phyloP scores from a whole-genome alignment of 2,888 invertebrate genomes.

The Harpalus rubripes region DNA sequence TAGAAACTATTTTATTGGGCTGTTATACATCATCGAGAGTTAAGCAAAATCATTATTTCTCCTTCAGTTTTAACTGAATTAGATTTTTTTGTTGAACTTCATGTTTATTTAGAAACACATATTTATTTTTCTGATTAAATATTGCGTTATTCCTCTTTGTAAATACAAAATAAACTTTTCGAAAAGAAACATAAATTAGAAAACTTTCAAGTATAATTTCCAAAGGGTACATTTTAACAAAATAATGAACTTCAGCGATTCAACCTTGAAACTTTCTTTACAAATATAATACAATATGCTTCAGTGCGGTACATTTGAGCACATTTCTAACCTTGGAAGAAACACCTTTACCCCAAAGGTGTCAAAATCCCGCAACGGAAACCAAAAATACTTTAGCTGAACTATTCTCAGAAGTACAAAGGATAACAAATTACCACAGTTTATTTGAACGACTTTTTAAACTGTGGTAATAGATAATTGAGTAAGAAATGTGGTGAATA shows the following conservation, averaged over 20 bases:
- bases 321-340: background rate
- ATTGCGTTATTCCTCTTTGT: background rate
- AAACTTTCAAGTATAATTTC: constrained; percentile 10
- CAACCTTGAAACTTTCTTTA: constrained; percentile 26
- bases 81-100: no score
- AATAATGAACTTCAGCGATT: constrained; percentile 15
- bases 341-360: background rate
- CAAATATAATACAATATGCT: no score
- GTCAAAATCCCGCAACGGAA: background rate
- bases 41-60: no score
- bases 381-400: constrained; percentile 9
- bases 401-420: background rate
- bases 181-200: background rate
- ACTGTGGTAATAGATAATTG: no score
- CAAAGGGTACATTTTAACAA: constrained; percentile 27
- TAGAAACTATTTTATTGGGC: no score
- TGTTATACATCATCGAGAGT: no score
- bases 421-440: background rate
- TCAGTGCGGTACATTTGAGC: constrained; percentile 5
- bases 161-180: background rate
- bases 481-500: no score
- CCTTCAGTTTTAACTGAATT: no score
- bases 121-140: no score
- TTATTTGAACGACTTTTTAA: no score
- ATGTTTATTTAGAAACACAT: no score